Conservation (phyloP, 35 echinoderm and acorn worm species). For the Anneissia japonica region DNA sequence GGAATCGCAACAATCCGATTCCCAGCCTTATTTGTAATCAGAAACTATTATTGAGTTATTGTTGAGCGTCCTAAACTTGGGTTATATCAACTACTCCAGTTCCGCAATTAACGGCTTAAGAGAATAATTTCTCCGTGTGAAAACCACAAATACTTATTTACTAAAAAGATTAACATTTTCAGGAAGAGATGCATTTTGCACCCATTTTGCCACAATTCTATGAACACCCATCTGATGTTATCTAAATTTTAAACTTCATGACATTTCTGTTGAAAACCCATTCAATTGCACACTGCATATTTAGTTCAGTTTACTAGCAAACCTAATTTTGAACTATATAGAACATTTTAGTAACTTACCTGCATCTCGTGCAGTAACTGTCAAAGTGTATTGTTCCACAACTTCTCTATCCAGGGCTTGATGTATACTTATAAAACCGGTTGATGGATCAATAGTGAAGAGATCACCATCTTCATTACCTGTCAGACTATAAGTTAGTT, state of each 20-base stretch:
- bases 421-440: conserved; percentile 57
- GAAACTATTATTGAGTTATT: not conserved
- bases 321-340: too few relatives aligned
- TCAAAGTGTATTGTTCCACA: conserved; percentile 41
- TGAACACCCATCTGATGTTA: too few relatives aligned
- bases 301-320: too few relatives aligned
- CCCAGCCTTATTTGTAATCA: not conserved
- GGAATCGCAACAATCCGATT: not conserved
- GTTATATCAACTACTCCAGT: not conserved
- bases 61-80: not conserved
- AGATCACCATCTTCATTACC: conserved; percentile 51
- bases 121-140: not conserved
- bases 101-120: not conserved
- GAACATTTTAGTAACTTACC: conserved; percentile 37
- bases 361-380: conserved; percentile 74
- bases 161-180: not conserved
- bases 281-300: too few relatives aligned
- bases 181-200: too few relatives aligned
- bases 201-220: too few relatives aligned
- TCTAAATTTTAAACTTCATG: too few relatives aligned
- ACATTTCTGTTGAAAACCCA: too few relatives aligned
- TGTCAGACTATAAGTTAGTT: conserved; percentile 59
- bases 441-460: conserved; percentile 71
- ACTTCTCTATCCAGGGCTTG: conserved; percentile 57
- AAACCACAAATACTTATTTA: not conserved